phyloP scores from a whole-genome alignment of 2,888 invertebrate genomes.

The Melanargia galathea region DNA sequence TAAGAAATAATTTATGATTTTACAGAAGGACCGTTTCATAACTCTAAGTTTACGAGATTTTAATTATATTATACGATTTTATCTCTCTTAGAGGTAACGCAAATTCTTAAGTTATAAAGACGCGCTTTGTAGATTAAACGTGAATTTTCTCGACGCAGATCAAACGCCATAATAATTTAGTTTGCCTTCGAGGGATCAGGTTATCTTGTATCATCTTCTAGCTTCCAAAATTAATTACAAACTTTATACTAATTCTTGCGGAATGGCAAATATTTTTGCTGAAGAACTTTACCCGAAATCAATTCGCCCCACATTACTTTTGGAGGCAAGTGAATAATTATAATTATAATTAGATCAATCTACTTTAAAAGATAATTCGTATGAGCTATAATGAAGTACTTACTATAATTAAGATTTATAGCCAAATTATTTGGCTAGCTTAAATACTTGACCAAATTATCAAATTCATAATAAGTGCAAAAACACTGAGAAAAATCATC shows the following conservation, averaged over 20 bases:
- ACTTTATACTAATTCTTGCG: slow-evolving; percentile 31
- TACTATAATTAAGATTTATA: too few relatives aligned
- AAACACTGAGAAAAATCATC: too few relatives aligned
- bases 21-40: not conserved
- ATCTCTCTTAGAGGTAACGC: slow-evolving; percentile 10
- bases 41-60: not conserved
- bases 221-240: slow-evolving; percentile 43
- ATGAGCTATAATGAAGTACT: too few relatives aligned
- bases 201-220: slow-evolving; percentile 41
- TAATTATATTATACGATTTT: slow-evolving; percentile 19
- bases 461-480: too few relatives aligned
- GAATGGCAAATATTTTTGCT: slow-evolving; percentile 32
- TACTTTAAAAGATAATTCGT: slow-evolving; percentile 20
- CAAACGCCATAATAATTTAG: slow-evolving; percentile 48
- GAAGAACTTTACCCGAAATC: slow-evolving; percentile 25
- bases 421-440: too few relatives aligned
- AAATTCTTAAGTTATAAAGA: slow-evolving; percentile 38
- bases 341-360: slow-evolving; percentile 22
- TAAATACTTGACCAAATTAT: too few relatives aligned
- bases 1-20: not conserved
- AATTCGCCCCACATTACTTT: slow-evolving; percentile 28
- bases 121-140: slow-evolving; percentile 41
- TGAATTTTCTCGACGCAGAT: slow-evolving; percentile 41
- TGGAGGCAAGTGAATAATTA: slow-evolving; percentile 18
- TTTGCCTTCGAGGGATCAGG: slow-evolving; percentile 37